Base-by-base conservation (phyloP, 2,113 vertebrate genomes). In the Zosterops japonicus region DNA sequence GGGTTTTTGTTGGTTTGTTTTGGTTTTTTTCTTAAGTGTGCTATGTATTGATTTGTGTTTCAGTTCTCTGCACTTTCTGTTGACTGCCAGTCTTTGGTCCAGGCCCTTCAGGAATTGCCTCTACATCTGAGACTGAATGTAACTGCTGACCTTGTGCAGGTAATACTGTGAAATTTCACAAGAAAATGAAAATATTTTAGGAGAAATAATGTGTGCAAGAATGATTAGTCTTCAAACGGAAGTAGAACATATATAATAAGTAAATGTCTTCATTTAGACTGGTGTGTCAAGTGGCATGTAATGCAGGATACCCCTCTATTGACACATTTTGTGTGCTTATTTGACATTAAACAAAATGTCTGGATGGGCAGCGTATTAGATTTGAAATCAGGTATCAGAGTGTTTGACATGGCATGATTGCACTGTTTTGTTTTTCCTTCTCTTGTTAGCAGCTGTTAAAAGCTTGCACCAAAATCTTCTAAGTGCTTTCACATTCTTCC, bases 111-210 rank as follows among this genome's bases (percentile, higher is more conserved):
- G 76, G 97, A 98, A 61, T 79, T 99, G 76, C 99, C 99, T 69
- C 96, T 99, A 2, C 98, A 98, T 41, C 96, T 98, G 70, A 98
- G 98, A 56, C 95, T 99, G 78, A 98, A 99, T 67, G 95, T 99
- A 92, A 98, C 98, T 96, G 96, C 98, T 1, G 98, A 99, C 57
- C 93, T 99, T 88, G 92, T 99, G 53, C 98, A 99, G 99, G 99
- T 99, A 97, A 96, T 84, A 24, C 55, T 42, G 44, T 7, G 8
- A 46, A 79, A 85, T 59, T 71, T 72, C 82, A 64, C 35, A 52
- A n/a, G 46, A 71, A 71, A 77, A 49, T 42, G 35, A 15, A 86
- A 60, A n/a, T 41, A 57, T 57, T 85, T 60, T 33, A 53, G 61
- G 20, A 76, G 60, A 82, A 75, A 75, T 39, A 41, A 24, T 65